These are phyloP conservation scores for Eunapius fragilis DNA, from an alignment of 37 sponge, comb jelly and placozoan genomes.

Conservation along the genomic window DNA sequence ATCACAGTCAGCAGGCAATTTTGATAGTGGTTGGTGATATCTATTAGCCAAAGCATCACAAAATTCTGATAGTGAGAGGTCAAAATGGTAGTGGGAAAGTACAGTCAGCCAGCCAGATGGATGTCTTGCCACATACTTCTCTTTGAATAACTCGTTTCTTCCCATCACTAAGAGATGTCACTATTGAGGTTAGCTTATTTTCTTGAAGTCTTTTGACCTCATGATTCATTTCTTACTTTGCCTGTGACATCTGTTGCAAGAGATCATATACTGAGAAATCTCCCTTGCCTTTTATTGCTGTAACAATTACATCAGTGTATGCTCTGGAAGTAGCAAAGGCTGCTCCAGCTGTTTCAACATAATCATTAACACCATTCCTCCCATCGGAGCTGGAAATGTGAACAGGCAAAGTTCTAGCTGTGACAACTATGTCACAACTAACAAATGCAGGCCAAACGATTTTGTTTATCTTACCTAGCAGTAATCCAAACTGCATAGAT, in stretches of 20 bases:
- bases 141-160: constrained; percentile 17
- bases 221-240: neutral
- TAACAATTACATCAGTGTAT: neutral
- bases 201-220: neutral
- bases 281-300: constrained; percentile 11
- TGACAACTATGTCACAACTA: neutral
- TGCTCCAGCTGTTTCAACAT: neutral
- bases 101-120: constrained; percentile 12
- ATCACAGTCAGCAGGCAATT: constrained; percentile 4
- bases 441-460: neutral
- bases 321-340: neutral
- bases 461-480: constrained; percentile 5
- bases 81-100: constrained; percentile 21
- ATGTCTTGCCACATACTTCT: constrained; percentile 30
- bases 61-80: constrained; percentile 25
- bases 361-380: neutral
- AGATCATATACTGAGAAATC: constrained; percentile 14
- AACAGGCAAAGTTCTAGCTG: constrained; percentile 4
- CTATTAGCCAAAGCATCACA: constrained; percentile 43
- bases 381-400: constrained; percentile 2
- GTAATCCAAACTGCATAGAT: constrained; percentile 18
- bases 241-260: neutral
- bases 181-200: neutral
- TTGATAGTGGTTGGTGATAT: constrained; percentile 3
- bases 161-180: neutral